Conservation (phyloP, 2,797 vertebrate genomes). For the Nannoperca australis region DNA sequence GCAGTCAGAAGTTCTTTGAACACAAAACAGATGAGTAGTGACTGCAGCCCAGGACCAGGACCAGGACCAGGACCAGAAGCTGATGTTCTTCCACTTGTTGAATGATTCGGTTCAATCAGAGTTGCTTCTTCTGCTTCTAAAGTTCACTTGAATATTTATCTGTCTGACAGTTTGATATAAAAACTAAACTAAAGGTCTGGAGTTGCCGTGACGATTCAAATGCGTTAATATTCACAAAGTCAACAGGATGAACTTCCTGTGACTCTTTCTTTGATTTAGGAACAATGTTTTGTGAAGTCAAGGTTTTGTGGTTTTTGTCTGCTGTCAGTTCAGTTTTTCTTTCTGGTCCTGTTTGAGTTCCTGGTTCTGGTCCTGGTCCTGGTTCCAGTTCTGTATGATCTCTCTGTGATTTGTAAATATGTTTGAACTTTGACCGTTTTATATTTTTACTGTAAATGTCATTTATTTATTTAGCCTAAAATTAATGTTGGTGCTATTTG, state of each 20-base stretch:
- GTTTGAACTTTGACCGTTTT: slow-evolving; percentile 76
- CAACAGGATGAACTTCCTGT: slow-evolving; percentile 13
- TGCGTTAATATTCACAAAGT: slow-evolving; percentile 13
- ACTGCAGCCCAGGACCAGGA: slow-evolving; percentile 34
- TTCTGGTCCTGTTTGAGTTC: background rate
- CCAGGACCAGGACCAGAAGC: background rate
- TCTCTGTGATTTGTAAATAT: slow-evolving; percentile 80
- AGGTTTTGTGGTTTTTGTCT: background rate
- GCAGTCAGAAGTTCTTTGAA: slow-evolving; percentile 3
- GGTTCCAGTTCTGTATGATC: slow-evolving; percentile 27
- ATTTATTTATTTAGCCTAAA: slow-evolving; percentile 85
- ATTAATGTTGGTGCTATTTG: slow-evolving; percentile 79
- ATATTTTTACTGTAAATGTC: slow-evolving; percentile 83
- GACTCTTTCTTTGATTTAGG: background rate
- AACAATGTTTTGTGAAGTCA: background rate
- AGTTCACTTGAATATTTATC: slow-evolving; percentile 25
- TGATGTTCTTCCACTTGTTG: background rate
- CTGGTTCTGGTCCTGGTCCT: background rate
- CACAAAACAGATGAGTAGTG: background rate
- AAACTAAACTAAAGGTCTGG: background rate
- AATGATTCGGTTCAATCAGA: background rate
- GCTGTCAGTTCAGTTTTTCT: background rate
- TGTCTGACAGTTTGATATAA: slow-evolving; percentile 5
- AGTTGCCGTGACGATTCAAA: background rate
- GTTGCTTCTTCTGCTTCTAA: slow-evolving; percentile 19